Percentiles rank a stretch among this genome's conserved stretches.
Evolutionary conservation across 92 coral and sea anemone species (phyloP).

Genomic region (Blastomussa wellsi): DNA sequence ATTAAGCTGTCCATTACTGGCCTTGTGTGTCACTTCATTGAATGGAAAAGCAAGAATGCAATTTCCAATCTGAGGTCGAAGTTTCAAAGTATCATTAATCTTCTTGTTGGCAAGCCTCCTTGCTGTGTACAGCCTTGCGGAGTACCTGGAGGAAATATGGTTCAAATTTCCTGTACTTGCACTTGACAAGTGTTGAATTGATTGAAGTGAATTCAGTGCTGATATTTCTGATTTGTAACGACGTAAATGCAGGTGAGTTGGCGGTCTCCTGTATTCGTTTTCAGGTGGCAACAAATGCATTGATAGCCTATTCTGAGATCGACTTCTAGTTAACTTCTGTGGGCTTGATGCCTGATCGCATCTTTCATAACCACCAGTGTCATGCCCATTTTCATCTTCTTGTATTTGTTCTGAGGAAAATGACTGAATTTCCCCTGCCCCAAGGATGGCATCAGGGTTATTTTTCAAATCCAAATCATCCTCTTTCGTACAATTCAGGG

Average conservation of each 20-base stretch:
- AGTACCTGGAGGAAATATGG: neutral
- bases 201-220: neutral
- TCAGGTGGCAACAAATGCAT: neutral
- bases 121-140: neutral
- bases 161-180: neutral
- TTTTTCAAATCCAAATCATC: neutral
- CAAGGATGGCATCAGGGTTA: neutral
- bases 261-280: neutral
- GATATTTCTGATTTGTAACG: constrained; percentile 25
- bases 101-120: neutral
- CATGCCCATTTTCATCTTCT: neutral
- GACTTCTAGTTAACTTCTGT: neutral
- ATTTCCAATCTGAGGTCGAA: constrained; percentile 62
- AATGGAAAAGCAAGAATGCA: constrained; percentile 80
- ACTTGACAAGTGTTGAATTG: neutral
- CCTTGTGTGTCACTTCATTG: constrained; percentile 67
- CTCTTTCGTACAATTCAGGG: neutral
- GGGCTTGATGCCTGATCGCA: neutral
- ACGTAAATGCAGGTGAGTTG: neutral
- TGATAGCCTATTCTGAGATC: neutral
- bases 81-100: neutral
- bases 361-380: neutral
- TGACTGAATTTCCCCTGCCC: neutral
- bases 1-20: constrained; percentile 47
- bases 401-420: neutral